Evolutionary conservation across 2,797 vertebrate species (phyloP), one percentile per base, ranked within the genome.

Genomic region (Huso huso): DNA sequence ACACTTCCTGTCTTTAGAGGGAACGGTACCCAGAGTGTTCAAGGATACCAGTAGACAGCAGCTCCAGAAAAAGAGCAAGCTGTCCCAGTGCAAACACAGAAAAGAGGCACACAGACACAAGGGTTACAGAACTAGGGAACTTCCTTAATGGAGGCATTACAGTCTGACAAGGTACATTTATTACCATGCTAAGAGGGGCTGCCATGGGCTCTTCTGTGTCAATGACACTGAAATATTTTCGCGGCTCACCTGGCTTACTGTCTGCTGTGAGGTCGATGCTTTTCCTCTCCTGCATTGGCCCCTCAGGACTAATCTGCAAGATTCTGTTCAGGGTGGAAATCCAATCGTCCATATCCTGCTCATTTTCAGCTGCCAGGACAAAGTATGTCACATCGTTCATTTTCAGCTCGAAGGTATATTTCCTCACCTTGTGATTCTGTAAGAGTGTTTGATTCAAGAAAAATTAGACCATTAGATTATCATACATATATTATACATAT

Each of bases 311-410:
- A 88, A 99, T 98, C 83, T 97, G 97, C 69, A 99, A 82, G 81
- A 97, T 97, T 74, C 93, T 93, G 73, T 91, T 97, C 76, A 99
- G 86, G n/a, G 93, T 98, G 76, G 84, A 90, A 75, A 98, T 98
- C 97, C 97, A 99, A 12, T 98, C 97, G 62, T 99, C 97, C 97
- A 99, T 98, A 83, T 99, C 97, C 67, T 93, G 92, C 79, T 99
- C 97, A 0, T 89, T 97, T 85, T 98, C 97, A 23, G 97, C 95
- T 59, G 97, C 96, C 89, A 99, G 90, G 80, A 99, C 97, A 37
- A 99, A 98, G 85, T 99, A 99, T 6, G 97, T 99, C 76, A 98
- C 91, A 74, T 97, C 94, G 70, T 97, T 95, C 97, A 99, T 98
- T 89, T 99, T 98, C 86, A 99, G 78, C 78, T 99, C 97, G 76